phyloP scores from a whole-genome alignment of 2,113 vertebrate species.

The Lynx canadensis region DNA sequence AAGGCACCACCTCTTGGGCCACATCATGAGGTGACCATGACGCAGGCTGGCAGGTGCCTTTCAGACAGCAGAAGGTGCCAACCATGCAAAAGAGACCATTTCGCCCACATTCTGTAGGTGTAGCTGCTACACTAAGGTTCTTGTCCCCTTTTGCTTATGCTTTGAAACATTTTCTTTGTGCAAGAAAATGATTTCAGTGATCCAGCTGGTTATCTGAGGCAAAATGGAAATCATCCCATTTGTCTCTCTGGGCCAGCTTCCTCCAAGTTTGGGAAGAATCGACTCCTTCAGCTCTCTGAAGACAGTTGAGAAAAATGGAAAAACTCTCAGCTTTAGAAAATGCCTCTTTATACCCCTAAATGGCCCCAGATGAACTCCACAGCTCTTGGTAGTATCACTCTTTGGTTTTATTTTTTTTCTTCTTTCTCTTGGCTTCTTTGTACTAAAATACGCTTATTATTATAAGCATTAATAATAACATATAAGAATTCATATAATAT shows the following conservation, averaged over 20 bases:
- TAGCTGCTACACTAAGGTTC: not conserved
- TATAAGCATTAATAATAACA: not conserved
- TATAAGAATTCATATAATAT: not conserved
- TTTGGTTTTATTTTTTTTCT: not conserved
- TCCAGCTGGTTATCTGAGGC: not conserved
- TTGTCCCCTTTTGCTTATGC: not conserved
- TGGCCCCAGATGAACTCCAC: not conserved
- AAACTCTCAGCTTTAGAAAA: not conserved
- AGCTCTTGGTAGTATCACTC: not conserved
- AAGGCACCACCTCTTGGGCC: not conserved
- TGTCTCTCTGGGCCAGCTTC: not conserved
- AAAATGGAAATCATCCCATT: not conserved
- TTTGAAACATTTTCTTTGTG: not conserved
- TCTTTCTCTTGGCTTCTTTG: not conserved
- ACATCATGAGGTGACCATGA: not conserved
- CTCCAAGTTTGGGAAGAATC: not conserved
- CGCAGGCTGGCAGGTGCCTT: not conserved
- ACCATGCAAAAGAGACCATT: not conserved
- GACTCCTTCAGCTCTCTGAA: not conserved
- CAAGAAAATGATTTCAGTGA: not conserved
- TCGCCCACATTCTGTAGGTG: not conserved
- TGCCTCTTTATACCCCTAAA: not conserved
- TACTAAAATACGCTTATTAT: not conserved
- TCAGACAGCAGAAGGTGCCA: not conserved
- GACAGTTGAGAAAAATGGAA: not conserved